phyloP scores from a whole-genome alignment of 2,113 vertebrate genomes.

The Saccopteryx bilineata region DNA sequence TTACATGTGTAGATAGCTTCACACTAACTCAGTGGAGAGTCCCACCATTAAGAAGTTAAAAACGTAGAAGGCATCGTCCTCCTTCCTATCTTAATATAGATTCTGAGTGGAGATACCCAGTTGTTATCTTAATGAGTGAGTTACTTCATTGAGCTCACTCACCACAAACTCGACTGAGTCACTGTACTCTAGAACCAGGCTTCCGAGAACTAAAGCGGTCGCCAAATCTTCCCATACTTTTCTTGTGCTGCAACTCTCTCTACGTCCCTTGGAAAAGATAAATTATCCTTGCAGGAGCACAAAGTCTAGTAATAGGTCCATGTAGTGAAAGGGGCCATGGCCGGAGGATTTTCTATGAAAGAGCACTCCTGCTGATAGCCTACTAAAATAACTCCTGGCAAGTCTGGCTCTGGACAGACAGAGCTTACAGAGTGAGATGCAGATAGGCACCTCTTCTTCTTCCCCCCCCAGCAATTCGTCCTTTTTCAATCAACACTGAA shows the following conservation, averaged over 20 bases:
- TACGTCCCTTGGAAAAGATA: conserved; percentile 58
- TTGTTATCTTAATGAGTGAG: conserved; percentile 62
- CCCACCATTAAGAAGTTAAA: conserved; percentile 28
- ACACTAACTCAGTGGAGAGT: not conserved
- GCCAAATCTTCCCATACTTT: conserved; percentile 41
- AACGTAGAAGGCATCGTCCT: conserved; percentile 38
- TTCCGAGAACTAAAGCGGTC: conserved; percentile 64
- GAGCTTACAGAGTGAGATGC: conserved; percentile 72
- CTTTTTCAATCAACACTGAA: conserved; percentile 84
- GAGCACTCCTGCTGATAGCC: conserved; percentile 80
- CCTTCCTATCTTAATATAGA: not conserved
- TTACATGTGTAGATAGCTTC: not conserved
- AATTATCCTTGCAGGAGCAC: conserved; percentile 62
- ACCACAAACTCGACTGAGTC: conserved; percentile 49
- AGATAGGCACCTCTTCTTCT: conserved; percentile 83
- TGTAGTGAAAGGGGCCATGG: conserved; percentile 58
- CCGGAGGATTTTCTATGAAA: conserved; percentile 80
- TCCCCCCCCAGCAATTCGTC: conserved; percentile 75
- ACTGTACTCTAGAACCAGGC: conserved; percentile 72
- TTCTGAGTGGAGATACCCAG: conserved; percentile 31
- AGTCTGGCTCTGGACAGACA: conserved; percentile 78
- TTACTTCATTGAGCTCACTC: conserved; percentile 70
- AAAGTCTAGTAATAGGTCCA: conserved; percentile 52
- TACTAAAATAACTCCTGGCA: conserved; percentile 85
- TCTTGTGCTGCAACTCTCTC: conserved; percentile 42